Evolutionary conservation across 2,113 vertebrate species (phyloP), one percentile per base, ranked within the genome.

Genomic region (Thunnus maccoyii): DNA sequence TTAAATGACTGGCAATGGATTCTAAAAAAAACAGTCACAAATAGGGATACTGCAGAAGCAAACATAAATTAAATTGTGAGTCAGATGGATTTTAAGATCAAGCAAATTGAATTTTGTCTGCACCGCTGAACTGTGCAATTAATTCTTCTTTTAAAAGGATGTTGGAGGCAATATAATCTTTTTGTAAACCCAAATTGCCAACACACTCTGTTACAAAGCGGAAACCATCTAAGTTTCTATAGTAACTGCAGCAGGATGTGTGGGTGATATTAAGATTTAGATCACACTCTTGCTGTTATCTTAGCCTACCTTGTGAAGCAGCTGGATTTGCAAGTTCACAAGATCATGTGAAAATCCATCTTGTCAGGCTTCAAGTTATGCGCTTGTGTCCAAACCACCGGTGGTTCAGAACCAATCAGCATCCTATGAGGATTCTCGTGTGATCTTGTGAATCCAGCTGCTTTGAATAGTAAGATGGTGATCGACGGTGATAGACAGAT

Each of bases 181-280:
- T 78, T 22, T 12, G 4, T 5, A 51, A 73, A 60, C 25, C 14
- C 4, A 67, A 36, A 52, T 69, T 63, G 18, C 27, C 6, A 1
- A 27, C 15, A 5, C 1, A 36, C 7, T 27, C 36, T n/a, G 12
- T 12, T 9, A 30, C 14, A 51, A 66, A 60, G 22, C 50, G 30
- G 27, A 72, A 30, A 60, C 25, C 12, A 41, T 66, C 66, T 5
- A 65, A 17, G 55, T 72, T 77, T 74, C 32, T 56, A 63, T 41
- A 56, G 77, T 51, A 63, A 70, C 79, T 48, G 47, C 46, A 52
- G 68, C 8, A 0, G 32, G 18, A 14, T n/a, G 22, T 68, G 56
- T 32, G 51, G 58, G 44, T 57, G 17, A 57, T 68, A 44, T 17
- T 56, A 51, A 13, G 47, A 55, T 69, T 57, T 16, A 68, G 48